Base-by-base conservation (phyloP, 2,888 invertebrate species). In the Hirtodrosophila cameraria region DNA sequence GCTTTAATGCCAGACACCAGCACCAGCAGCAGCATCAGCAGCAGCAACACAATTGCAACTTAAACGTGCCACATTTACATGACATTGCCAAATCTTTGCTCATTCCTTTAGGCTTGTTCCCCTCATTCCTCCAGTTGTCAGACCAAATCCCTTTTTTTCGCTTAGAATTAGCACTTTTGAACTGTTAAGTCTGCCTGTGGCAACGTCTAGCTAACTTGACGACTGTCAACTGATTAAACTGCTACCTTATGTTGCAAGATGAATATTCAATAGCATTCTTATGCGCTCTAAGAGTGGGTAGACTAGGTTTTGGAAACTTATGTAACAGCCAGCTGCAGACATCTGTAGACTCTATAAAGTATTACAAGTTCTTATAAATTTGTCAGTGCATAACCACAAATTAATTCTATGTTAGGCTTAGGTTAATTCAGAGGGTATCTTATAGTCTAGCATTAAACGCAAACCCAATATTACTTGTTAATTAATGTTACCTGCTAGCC, bases 101-200 rank as follows among this genome's bases (percentile, higher is more conserved):
- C 27, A 6, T 28, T 28, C 18, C 18, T 18, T 18, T 3, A 5
- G 18, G 18, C 18, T 5, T 4, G 18, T 8, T 8, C 27, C 27
- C 3, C 8, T n/a, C 8, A 3, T 27, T 2, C 27, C 7, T 3
- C 27, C 27, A 3, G 5, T 11, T n/a, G n/a, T n/a, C n/a, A n/a
- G n/a, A n/a, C n/a, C n/a, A n/a, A n/a, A n/a, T n/a, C n/a, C 39
- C 48, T 61, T 68, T 68, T 67, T 54, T 61, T 45, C 49, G 68
- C 68, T 68, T 18, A 27, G 53, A 43, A 61, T 61, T 61, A 66
- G 61, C 49, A 68, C 58, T 58, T 65, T 28, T 64, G 65, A 64
- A 58, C 64, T 64, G 49, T 64, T 64, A 41, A 64, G 20, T 38
- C 23, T 23, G 23, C 23, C 23, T 7, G 23, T 6, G 23, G 23